These are phyloP conservation scores for Pseudoatta argentina DNA, from an alignment of 1,140 invertebrate species.

Conservation along the genomic window DNA sequence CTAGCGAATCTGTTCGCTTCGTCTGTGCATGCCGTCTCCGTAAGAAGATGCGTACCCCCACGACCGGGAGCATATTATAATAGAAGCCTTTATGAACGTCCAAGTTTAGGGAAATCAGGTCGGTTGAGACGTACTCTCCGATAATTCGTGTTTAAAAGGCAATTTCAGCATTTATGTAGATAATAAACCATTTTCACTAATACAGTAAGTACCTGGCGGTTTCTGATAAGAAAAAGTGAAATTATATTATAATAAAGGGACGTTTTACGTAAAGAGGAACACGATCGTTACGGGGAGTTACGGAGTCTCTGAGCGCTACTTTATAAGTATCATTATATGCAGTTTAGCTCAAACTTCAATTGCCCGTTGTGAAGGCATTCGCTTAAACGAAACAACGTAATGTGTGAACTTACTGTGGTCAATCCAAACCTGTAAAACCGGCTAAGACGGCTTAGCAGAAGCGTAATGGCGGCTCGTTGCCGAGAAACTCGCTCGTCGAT, in stretches of 20 bases:
- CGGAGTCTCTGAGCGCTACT: slow-evolving; percentile 14
- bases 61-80: slow-evolving; percentile 38
- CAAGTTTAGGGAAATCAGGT: slow-evolving; percentile 42
- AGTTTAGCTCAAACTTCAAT: slow-evolving; percentile 60
- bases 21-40: slow-evolving; percentile 43
- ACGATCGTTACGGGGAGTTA: neutral
- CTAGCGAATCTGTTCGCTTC: slow-evolving; percentile 53
- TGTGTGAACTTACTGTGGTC: slow-evolving; percentile 66
- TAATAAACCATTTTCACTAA: slow-evolving; percentile 17
- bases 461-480: slow-evolving; percentile 71
- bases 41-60: slow-evolving; percentile 40
- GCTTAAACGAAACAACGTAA: slow-evolving; percentile 68
- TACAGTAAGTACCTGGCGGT: slow-evolving; percentile 11
- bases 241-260: slow-evolving; percentile 2
- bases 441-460: slow-evolving; percentile 67
- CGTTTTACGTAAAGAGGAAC: neutral
- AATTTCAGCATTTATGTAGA: neutral
- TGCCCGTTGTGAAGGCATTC: slow-evolving; percentile 37
- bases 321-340: slow-evolving; percentile 36
- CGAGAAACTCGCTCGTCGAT: slow-evolving; percentile 75
- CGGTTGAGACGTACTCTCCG: neutral
- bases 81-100: slow-evolving; percentile 20
- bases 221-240: neutral
- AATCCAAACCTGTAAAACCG: slow-evolving; percentile 78
- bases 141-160: neutral